These are phyloP conservation scores for Propsilocerus akamusi DNA, from an alignment of 1,140 invertebrate genomes.

Conservation along the genomic window DNA sequence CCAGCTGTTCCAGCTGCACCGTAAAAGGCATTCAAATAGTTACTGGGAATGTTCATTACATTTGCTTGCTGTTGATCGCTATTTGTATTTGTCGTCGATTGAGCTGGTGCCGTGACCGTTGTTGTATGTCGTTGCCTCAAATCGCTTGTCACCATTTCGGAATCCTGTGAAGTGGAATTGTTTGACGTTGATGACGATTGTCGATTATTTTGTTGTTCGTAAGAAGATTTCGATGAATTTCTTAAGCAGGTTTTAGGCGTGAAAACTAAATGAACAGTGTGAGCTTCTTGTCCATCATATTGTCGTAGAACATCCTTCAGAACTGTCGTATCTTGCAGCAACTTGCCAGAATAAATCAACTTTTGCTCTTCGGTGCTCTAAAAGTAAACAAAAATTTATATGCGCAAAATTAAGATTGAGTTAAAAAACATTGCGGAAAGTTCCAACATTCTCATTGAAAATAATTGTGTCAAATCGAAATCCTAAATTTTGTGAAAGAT, in stretches of 20 bases:
- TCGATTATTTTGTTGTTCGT: constrained; percentile 6
- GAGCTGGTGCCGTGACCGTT: neutral
- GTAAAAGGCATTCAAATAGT: constrained; percentile 6
- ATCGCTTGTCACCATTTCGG: constrained; percentile 6
- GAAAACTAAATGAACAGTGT: constrained; percentile 72
- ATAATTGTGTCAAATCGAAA: too few species aligned
- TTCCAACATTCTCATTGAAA: too few species aligned
- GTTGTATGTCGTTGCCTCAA: constrained; percentile 4
- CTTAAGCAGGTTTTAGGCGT: constrained; percentile 25
- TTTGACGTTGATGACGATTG: constrained; percentile 12
- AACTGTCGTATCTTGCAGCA: constrained; percentile 53
- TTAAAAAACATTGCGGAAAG: too few species aligned
- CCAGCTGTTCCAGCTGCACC: constrained; percentile 4
- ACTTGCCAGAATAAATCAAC: constrained; percentile 77
- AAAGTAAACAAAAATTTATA: constrained; percentile 12
- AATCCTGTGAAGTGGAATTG: neutral
- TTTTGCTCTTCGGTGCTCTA: constrained; percentile 65
- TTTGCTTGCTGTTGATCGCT: neutral
- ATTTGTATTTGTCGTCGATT: too few species aligned
- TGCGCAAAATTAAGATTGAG: neutral
- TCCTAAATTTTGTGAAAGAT: too few species aligned
- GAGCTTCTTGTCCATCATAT: constrained; percentile 47
- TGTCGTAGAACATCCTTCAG: constrained; percentile 63
- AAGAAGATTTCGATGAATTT: constrained; percentile 10
- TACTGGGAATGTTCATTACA: neutral